Base-by-base conservation (phyloP, 2,797 vertebrate genomes). In the Mormyrops attenuatus region DNA sequence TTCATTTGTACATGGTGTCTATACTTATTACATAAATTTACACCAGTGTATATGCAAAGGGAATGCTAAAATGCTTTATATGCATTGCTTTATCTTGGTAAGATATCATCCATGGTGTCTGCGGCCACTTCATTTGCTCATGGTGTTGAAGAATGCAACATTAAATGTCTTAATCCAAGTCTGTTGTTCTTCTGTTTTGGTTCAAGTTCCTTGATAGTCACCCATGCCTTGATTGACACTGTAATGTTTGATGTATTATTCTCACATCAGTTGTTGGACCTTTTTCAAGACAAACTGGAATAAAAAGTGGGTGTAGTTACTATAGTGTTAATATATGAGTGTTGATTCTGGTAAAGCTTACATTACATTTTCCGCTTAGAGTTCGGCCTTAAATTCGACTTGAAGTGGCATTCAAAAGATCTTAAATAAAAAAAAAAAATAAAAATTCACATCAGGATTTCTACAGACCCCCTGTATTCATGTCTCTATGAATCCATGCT, bases 401-500 rank as follows among this genome's bases (percentile, higher is more conserved):
- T 73, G 30, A 73, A 38, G 30, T 73, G 30, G 13, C 13, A 73
- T 73, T 17, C 38, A 73, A 69, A 34, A 38, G 26, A 30, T 69
- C 4, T 38, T 7, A 1, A 69, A 26, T 22, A 11, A 0, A 50
- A 15, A 57, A 60, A 60, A 8, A 73, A 69, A 26, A 26, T 52
- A 13, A 66, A 13, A 34, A 34, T 0, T 34, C 11, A 15, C 3
- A 34, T 11, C 3, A 69, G 5, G 26, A 73, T 73, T 73, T 73
- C 30, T 38, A 38, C 30, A 38, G 30, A 17, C 30, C 66, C 66
- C 66, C 13, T 49, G 57, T 84, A 34, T 88, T 34, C 91, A 89
- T 89, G 77, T 41, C 20, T 22, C 26, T 91, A 15, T 88, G 5
- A 44, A 9, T 90, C 50, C 66, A n/a, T 80, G 90, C 92, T 90